Base-by-base conservation (phyloP, 2,888 invertebrate species). In the Exocentrus adspersus region DNA sequence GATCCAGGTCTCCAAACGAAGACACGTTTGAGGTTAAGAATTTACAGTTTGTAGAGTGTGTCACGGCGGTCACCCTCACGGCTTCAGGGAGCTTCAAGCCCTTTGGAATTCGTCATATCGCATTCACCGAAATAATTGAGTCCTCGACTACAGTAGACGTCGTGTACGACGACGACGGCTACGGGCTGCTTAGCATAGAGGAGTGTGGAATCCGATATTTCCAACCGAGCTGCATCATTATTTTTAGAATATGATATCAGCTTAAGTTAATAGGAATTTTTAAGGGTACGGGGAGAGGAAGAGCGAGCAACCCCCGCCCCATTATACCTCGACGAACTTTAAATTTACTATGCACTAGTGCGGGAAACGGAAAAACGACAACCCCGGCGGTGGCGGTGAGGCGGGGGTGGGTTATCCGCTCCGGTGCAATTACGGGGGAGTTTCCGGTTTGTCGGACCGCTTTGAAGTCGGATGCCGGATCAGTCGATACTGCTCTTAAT, bases 181-280 rank as follows among this genome's bases (percentile, higher is more conserved):
- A 37, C 37, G 37, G 4, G 14, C 37, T 37, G 37, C 37, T 37
- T 37, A 37, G 37, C 37, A 37, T 37, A 37, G n/a, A 37, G 37
- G 37, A 12, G 37, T n/a, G n/a, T 14, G 14, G 37, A 37, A 37
- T 37, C 37, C 37, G 37, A 37, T 37, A 37, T 37, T 37, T 37
- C 14, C n/a, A 1, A n/a, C 5, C n/a, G 37, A n/a, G 37, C 12
- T 37, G 14, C 37, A 37, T 37, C 37, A 37, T 37, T 37, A 37
- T 37, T 37, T 37, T 37, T 37, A 37, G 37, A 37, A 37, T 37
- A 37, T n/a, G 37, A 37, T 37, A 37, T 37, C 37, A 37, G 37
- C 37, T 37, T 37, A 37, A 37, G 37, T 37, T 37, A 37, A 37
- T 12, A 37, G 37, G 37, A 37, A 12, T 2, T 37, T 37, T 37